These are phyloP conservation scores for Ia io DNA, from an alignment of 2,113 vertebrate species.

Conservation along the genomic window DNA sequence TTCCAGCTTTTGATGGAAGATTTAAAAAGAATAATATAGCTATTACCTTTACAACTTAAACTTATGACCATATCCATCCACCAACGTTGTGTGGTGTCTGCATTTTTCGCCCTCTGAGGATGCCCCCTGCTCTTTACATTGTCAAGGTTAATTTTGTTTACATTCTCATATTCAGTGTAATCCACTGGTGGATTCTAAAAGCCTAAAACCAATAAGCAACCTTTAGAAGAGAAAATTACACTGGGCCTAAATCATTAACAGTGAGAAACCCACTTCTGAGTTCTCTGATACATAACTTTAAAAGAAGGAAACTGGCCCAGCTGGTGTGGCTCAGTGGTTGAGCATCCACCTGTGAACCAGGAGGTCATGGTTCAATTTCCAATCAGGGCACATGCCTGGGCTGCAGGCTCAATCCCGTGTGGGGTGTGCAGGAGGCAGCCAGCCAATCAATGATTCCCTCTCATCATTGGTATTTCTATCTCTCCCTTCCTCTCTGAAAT, in stretches of 20 bases:
- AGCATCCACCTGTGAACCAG: too few species aligned
- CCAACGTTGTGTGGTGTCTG: neutral
- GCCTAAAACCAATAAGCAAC: neutral
- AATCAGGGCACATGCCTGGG: too few species aligned
- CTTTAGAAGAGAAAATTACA: constrained; percentile 15
- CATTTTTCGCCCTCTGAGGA: neutral
- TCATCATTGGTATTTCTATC: too few species aligned
- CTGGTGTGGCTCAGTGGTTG: too few species aligned
- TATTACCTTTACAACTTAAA: neutral
- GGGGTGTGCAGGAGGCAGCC: too few species aligned
- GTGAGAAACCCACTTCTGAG: constrained; percentile 26
- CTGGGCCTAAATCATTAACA: neutral
- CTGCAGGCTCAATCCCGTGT: too few species aligned
- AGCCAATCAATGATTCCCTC: too few species aligned
- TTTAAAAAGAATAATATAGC: neutral
- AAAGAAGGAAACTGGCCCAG: neutral
- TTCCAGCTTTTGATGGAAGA: neutral
- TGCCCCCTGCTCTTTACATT: neutral
- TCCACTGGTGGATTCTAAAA: neutral
- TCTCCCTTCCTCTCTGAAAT: too few species aligned
- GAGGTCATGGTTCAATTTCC: too few species aligned
- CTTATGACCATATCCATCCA: neutral
- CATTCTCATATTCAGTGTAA: neutral
- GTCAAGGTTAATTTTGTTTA: neutral
- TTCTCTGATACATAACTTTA: constrained; percentile 13